A percentile compares a stretch with the other conserved stretches of the same genome.
Evolutionary conservation across 2,888 invertebrate species (phyloP).

Genomic region (Troides aeacus): DNA sequence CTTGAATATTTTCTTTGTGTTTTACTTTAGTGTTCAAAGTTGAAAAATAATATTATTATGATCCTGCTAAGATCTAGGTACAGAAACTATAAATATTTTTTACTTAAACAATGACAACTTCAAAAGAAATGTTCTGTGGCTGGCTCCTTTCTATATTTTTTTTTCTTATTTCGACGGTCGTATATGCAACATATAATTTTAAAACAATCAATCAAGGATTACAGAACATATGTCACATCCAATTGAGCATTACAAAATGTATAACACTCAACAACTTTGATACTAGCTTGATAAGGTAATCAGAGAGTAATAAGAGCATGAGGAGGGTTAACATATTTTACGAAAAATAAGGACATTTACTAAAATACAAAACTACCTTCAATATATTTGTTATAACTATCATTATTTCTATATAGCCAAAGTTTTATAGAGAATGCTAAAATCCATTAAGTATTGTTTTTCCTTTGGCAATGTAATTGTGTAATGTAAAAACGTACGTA

Average conservation of each 20-base stretch:
- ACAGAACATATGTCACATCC: slow-evolving; percentile 38
- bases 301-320: slow-evolving; percentile 49
- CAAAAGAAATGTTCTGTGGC: not conserved
- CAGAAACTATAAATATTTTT: too few relatives aligned
- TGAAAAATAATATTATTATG: too few relatives aligned
- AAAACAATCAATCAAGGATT: slow-evolving; percentile 49
- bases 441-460: too few relatives aligned
- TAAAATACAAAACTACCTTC: not conserved
- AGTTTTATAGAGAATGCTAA: too few relatives aligned
- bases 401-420: too few relatives aligned
- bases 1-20: too few relatives aligned
- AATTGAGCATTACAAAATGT: slow-evolving; percentile 51
- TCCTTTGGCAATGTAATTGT: too few relatives aligned
- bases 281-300: slow-evolving; percentile 70
- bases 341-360: not conserved
- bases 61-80: too few relatives aligned
- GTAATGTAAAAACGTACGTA: too few relatives aligned
- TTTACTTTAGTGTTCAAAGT: too few relatives aligned
- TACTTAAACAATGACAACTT: not conserved
- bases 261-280: slow-evolving; percentile 53
- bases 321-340: slow-evolving; percentile 29
- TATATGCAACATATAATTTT: slow-evolving; percentile 18
- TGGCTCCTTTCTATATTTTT: not conserved
- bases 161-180: not conserved
- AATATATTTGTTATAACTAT: too few relatives aligned